phyloP scores from a whole-genome alignment of 2,113 vertebrate genomes.

The Datnioides undecimradiatus region DNA sequence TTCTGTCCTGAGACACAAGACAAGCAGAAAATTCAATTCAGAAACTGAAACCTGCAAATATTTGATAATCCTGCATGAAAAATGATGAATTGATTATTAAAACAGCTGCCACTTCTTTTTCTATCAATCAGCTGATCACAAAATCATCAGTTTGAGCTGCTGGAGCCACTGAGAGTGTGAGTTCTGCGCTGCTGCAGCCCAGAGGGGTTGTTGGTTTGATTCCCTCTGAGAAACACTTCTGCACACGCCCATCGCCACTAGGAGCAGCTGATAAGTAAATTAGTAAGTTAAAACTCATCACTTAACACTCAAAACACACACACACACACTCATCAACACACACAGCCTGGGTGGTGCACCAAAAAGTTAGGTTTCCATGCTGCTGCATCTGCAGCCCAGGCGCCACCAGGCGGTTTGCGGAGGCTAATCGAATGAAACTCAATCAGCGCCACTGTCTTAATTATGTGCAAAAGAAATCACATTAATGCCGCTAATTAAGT shows the following conservation, averaged over 20 bases:
- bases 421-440: conserved; percentile 99
- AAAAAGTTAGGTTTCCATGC: conserved; percentile 74
- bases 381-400: conserved; percentile 91
- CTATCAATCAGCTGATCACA: too few relatives aligned
- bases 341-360: conserved; percentile 58
- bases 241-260: conserved; percentile 63
- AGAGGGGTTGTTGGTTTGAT: conserved; percentile 52
- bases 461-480: conserved; percentile 99
- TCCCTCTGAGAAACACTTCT: conserved; percentile 22
- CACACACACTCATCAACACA: conserved; percentile 65
- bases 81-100: too few relatives aligned
- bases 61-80: too few relatives aligned
- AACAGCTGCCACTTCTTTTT: too few relatives aligned
- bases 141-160: too few relatives aligned
- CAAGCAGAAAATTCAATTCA: too few relatives aligned
- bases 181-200: background rate
- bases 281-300: conserved; percentile 75
- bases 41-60: too few relatives aligned
- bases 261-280: conserved; percentile 78
- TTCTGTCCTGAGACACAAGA: too few relatives aligned
- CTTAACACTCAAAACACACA: conserved; percentile 70
- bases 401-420: conserved; percentile 98
- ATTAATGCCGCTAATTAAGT: conserved; percentile 99
- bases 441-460: conserved; percentile 98
- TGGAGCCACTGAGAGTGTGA: too few relatives aligned